Conservation (phyloP, 2,113 vertebrate genomes). For the Chloebia gouldiae region DNA sequence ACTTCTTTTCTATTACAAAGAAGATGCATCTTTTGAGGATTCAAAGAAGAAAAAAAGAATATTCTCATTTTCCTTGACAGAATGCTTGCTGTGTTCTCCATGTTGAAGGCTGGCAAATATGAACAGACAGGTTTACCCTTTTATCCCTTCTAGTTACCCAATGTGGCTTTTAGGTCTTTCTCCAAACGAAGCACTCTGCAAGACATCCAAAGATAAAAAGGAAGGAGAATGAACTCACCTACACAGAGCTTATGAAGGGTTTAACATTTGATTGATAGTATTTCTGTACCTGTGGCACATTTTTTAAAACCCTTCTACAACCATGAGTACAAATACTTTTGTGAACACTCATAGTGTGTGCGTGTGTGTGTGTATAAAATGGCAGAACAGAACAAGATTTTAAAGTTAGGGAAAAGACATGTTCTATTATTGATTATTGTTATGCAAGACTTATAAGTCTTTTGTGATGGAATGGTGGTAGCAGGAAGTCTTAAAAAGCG, state of each 20-base stretch:
- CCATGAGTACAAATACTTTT: neutral
- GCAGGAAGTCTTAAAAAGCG: constrained; percentile 18
- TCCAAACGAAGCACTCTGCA: constrained; percentile 65
- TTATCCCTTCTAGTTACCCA: constrained; percentile 71
- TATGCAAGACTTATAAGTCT: constrained; percentile 38
- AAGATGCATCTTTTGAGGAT: constrained; percentile 72
- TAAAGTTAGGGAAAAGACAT: neutral
- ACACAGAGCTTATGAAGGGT: constrained; percentile 32
- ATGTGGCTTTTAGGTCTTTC: constrained; percentile 68
- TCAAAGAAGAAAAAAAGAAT: constrained; percentile 70
- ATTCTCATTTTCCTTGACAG: constrained; percentile 75
- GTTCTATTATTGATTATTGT: constrained; percentile 30
- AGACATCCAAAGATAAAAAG: constrained; percentile 65
- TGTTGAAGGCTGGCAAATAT: constrained; percentile 64
- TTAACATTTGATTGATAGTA: constrained; percentile 61
- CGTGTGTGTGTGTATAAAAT: neutral
- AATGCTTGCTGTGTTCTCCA: constrained; percentile 66
- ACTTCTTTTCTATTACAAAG: constrained; percentile 67
- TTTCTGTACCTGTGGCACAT: constrained; percentile 17
- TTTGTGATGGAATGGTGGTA: neutral
- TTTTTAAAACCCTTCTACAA: constrained; percentile 51
- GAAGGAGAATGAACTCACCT: constrained; percentile 38
- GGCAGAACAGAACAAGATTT: neutral
- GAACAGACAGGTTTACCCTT: constrained; percentile 68
- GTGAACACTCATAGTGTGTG: neutral